A percentile compares a stretch with the other conserved stretches of the same genome.
Conservation (phyloP, 2,113 vertebrate species). For the Misgurnus anguillicaudatus region DNA sequence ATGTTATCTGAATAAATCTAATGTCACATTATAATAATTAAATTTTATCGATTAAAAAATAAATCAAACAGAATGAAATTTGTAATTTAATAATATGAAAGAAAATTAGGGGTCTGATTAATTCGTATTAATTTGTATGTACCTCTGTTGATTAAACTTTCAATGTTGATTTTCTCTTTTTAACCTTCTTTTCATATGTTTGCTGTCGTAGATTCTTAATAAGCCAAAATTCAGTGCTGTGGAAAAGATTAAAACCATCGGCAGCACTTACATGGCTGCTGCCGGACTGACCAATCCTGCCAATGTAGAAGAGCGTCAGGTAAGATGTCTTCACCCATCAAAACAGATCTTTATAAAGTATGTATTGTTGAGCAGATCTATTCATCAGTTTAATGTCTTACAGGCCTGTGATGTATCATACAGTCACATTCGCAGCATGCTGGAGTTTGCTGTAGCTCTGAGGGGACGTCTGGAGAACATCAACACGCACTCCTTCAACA, state of each 20-base stretch:
- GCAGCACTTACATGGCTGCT: slow-evolving; percentile 90
- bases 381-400: slow-evolving; percentile 42
- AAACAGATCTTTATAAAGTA: not conserved
- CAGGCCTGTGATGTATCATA: slow-evolving; percentile 79
- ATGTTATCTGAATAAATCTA: no score
- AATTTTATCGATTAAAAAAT: no score
- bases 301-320: slow-evolving; percentile 67
- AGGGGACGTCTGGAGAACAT: slow-evolving; percentile 81
- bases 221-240: slow-evolving; percentile 88
- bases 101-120: no score
- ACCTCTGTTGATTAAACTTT: no score
- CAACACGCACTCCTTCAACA: slow-evolving; percentile 89
- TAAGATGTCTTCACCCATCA: slow-evolving; percentile 28
- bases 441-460: slow-evolving; percentile 85
- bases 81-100: no score
- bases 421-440: slow-evolving; percentile 81
- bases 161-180: not conserved
- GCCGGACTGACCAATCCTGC: slow-evolving; percentile 74
- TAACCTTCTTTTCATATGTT: not conserved
- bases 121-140: no score
- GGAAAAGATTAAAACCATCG: slow-evolving; percentile 90
- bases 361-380: not conserved
- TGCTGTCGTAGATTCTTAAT: slow-evolving; percentile 75
- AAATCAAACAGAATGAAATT: no score
- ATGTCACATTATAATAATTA: no score